phyloP scores from a whole-genome alignment of 2,113 vertebrate genomes.

The Herpailurus yagouaroundi region DNA sequence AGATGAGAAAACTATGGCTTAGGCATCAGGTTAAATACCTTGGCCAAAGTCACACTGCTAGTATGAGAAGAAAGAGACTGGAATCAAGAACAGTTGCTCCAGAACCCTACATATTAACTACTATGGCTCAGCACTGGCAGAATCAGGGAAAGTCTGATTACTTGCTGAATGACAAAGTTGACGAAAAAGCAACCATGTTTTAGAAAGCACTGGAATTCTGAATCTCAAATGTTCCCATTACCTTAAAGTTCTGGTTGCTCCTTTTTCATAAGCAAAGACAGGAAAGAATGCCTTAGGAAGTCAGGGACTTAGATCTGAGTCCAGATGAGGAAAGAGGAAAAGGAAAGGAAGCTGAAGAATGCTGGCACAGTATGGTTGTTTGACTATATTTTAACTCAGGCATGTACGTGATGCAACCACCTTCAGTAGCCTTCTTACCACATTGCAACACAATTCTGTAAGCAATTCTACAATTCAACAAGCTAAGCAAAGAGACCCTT shows the following conservation, averaged over 20 bases:
- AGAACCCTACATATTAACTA: neutral
- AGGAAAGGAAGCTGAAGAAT: neutral
- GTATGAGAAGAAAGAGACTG: neutral
- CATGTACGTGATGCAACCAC: neutral
- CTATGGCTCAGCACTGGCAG: neutral
- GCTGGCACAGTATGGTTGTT: neutral
- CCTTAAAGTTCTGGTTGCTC: neutral
- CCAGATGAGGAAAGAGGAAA: neutral
- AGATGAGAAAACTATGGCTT: neutral
- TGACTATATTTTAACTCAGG: neutral
- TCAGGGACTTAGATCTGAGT: neutral
- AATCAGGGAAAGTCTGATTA: neutral
- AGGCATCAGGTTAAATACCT: neutral
- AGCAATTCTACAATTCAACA: neutral
- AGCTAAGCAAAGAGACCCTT: neutral
- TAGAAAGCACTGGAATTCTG: neutral
- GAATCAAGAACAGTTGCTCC: neutral
- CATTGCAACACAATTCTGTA: neutral
- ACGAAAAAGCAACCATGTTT: neutral
- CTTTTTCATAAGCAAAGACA: conserved; percentile 16
- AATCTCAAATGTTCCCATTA: neutral
- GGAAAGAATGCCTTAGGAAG: neutral
- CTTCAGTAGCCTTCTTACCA: neutral
- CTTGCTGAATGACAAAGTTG: neutral
- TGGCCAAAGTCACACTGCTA: neutral